Evolutionary conservation across 92 coral and sea anemone species (phyloP), one percentile per base, ranked within the genome.

Genomic region (Phymanthus crucifer): DNA sequence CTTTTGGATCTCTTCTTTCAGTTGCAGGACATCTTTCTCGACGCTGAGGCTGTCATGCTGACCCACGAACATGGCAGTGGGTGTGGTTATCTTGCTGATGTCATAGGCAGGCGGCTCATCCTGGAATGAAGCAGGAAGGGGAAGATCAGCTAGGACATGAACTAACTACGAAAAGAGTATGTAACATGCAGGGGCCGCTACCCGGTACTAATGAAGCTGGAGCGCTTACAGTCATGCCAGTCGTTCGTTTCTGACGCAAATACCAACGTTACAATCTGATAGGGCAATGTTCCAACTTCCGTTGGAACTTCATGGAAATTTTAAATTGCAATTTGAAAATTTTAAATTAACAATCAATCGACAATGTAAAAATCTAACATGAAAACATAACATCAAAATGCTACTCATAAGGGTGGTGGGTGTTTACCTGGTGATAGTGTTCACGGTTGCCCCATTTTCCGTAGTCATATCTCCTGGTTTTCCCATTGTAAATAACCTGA

Each of bases 361-460:
- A n/a, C n/a, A n/a, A n/a, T n/a, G n/a, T n/a, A n/a, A n/a, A n/a
- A n/a, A n/a, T n/a, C n/a, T n/a, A n/a, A n/a, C n/a, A 8, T 31
- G 32, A 24, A 23, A 71, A 1, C 17, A 36, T 24, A 3, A n/a
- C n/a, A n/a, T n/a, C n/a, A n/a, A n/a, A n/a, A 37, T 3, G 54
- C 4, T 23, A 3, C 6, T 19, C 3, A 4, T 24, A 8, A 45
- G 29, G 10, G 12, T 14, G 34, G 24, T 6, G 19, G 18, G 16
- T 2, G 2, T 83, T n/a, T 79, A 95, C 99, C 96, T 90, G 88
- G 43, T 85, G 65, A 76, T 95, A 95, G 79, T 83, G 99, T 12
- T 75, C 76, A 34, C 66, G 61, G 78, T 95, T 95, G 32, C 97
- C 96, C 71, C 83, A 71, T 56, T 73, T 87, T 48, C 97, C 97